phyloP scores from a whole-genome alignment of 2,888 invertebrate species.

The Synanthedon andrenaeformis region DNA sequence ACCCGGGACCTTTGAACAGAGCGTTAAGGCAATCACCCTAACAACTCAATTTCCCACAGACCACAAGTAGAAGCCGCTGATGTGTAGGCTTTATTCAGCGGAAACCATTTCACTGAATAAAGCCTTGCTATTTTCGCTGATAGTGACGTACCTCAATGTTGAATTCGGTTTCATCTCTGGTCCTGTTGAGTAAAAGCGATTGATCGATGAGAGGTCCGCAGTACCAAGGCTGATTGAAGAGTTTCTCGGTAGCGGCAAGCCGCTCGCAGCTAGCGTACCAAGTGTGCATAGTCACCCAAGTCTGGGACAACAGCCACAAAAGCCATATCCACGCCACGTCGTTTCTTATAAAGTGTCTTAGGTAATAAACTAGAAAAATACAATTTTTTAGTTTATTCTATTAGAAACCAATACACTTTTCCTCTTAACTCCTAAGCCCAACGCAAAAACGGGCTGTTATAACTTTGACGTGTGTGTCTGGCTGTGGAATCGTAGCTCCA shows the following conservation, averaged over 20 bases:
- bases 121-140: no score
- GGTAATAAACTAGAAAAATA: conserved; percentile 41
- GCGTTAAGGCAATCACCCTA: no score
- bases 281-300: conserved; percentile 87
- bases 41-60: no score
- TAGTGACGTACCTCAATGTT: conserved; percentile 42
- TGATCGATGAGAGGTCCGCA: conserved; percentile 86
- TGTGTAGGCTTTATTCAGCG: no score
- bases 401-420: neutral
- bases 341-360: conserved; percentile 66
- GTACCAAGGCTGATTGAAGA: conserved; percentile 89
- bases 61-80: no score
- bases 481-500: no score
- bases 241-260: conserved; percentile 84
- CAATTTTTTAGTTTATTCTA: neutral
- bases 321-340: conserved; percentile 84
- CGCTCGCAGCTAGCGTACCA: conserved; percentile 88
- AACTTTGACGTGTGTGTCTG: no score
- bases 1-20: no score
- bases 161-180: conserved; percentile 74
- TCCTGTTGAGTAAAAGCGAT: conserved; percentile 83
- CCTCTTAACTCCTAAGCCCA: neutral
- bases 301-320: conserved; percentile 84
- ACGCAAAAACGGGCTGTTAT: no score
- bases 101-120: no score